phyloP scores from a whole-genome alignment of 2,888 invertebrate genomes.

The Capitulum mitella region DNA sequence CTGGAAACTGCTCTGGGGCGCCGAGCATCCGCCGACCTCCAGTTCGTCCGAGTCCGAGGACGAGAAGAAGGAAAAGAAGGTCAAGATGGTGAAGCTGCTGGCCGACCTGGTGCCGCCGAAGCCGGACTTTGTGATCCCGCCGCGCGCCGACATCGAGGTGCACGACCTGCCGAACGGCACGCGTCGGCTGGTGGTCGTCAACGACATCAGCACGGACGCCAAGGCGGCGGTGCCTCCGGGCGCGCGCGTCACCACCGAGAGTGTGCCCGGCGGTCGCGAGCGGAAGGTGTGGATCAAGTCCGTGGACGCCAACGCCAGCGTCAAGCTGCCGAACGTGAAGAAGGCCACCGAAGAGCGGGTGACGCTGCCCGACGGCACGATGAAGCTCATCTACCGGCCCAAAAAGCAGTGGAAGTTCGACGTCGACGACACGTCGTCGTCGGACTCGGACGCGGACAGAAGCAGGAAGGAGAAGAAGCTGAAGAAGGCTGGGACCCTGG shows the following conservation, averaged over 20 bases:
- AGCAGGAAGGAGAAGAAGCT: not conserved
- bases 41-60: not conserved
- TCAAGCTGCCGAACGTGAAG: not conserved
- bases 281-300: conserved; percentile 17
- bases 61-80: conserved; percentile 9
- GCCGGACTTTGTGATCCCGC: not conserved
- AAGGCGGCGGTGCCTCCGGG: not conserved
- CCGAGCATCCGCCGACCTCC: not conserved
- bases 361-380: not conserved
- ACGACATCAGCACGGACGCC: not conserved
- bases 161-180: conserved; percentile 10
- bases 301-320: conserved; percentile 4
- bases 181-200: not conserved
- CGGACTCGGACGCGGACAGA: not conserved
- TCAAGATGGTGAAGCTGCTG: not conserved
- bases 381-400: not conserved
- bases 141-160: not conserved
- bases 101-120: not conserved
- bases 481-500: not conserved
- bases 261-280: not conserved
- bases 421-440: not conserved
- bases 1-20: conserved; percentile 8
- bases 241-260: not conserved
- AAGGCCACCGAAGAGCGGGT: not conserved
- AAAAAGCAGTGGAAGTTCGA: conserved; percentile 8